Conservation (phyloP, 2,888 invertebrate genomes). For the Drosophila macrospina region DNA sequence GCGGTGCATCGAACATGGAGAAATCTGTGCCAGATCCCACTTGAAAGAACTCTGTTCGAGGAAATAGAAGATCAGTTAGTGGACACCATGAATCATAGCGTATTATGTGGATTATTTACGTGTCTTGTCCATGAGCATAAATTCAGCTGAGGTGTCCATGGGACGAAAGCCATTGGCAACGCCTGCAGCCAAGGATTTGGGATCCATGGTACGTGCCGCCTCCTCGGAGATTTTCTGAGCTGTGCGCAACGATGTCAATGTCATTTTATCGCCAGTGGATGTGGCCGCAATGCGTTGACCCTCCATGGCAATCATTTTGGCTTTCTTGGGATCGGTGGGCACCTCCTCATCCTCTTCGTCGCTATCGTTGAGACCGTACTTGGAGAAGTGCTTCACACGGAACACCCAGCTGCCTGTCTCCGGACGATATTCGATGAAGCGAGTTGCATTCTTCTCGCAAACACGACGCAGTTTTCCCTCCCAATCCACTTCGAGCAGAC, state of each 20-base stretch:
- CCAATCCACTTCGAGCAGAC: slow-evolving; percentile 92
- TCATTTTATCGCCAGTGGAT: slow-evolving; percentile 59
- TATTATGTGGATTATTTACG: slow-evolving; percentile 57
- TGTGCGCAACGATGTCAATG: slow-evolving; percentile 61
- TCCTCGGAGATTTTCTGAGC: slow-evolving; percentile 75
- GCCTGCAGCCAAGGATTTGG: slow-evolving; percentile 61
- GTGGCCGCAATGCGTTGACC: slow-evolving; percentile 35
- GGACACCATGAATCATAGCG: too few species aligned
- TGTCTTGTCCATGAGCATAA: slow-evolving; percentile 82
- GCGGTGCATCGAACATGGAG: slow-evolving; percentile 72
- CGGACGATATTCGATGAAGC: slow-evolving; percentile 97
- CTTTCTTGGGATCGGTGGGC: slow-evolving; percentile 84
- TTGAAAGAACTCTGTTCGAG: slow-evolving; percentile 76
- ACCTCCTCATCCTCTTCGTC: slow-evolving; percentile 95
- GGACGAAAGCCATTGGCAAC: slow-evolving; percentile 64
- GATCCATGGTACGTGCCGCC: slow-evolving; percentile 70
- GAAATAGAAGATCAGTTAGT: neutral
- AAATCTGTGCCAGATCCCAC: slow-evolving; percentile 70
- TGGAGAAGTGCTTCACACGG: slow-evolving; percentile 96
- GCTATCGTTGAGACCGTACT: slow-evolving; percentile 95
- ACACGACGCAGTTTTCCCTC: slow-evolving; percentile 93
- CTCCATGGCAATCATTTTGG: slow-evolving; percentile 70
- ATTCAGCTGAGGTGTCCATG: slow-evolving; percentile 81
- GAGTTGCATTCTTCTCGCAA: slow-evolving; percentile 94
- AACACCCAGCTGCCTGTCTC: slow-evolving; percentile 99